Base-by-base conservation (phyloP, 1,140 invertebrate genomes). In the Prorops nasuta region DNA sequence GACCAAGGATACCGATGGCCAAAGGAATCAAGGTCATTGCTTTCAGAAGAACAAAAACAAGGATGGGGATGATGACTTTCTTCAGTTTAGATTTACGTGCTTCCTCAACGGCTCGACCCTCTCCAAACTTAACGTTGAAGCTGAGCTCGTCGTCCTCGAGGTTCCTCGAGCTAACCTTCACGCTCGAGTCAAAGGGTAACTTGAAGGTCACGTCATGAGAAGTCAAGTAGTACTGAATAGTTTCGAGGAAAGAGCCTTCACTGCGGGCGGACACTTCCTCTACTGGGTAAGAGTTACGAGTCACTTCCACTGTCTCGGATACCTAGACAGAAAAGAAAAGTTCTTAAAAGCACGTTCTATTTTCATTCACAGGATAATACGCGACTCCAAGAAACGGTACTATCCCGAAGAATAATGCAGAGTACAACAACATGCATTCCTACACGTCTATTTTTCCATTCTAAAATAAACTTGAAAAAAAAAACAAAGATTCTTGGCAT, bases 11-110 rank as follows among this genome's bases (percentile, higher is more conserved):
- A 64, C 89, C 90, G 63, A 92, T 85, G 15, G 89, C 88, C 59
- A 92, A 76, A 2, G 90, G 90, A 42, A 92, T 89, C 37, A 92
- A 79, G 42, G 89, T 92, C 77, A 92, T 89, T 7, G 89, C 88
- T 72, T 91, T 91, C 49, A 92, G 80, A 38, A 92, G 79, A 17
- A 91, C 84, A 76, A 92, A 90, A 37, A 91, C 87, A 47, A 92
- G 78, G 58, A 92, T 88, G 43, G 90, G 90, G 54, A 91, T 83
- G 64, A 90, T 84, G 76, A 92, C 88, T 73, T 90, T 91, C 81
- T 89, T 89, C 62, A 92, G 78, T 73, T 90, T 91, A 52, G 86
- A 87, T 74, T 88, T 90, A 61, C 88, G 85, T n/a, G 84, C 83
- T 75, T 78, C 81, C 42, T 81, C 80, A 12, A 82, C 79, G 17